Conservation (phyloP, 2,888 invertebrate species). For the Homarus gammarus region DNA sequence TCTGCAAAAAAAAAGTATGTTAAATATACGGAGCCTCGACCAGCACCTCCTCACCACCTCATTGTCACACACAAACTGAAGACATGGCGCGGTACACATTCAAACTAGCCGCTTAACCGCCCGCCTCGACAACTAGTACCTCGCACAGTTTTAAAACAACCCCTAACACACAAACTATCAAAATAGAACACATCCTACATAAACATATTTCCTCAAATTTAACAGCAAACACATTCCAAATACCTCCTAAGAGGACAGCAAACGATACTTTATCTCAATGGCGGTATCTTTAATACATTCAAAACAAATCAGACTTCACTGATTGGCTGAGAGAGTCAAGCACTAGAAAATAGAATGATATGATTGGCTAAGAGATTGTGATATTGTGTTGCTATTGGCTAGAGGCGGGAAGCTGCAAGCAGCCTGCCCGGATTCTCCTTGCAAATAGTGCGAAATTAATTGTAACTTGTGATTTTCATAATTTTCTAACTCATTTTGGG, state of each 20-base stretch:
- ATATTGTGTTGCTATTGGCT: neutral
- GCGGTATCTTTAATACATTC: neutral
- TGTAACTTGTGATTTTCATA: too few relatives aligned
- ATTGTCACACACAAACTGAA: neutral
- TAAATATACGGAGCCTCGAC: neutral
- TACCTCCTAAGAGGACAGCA: too few relatives aligned
- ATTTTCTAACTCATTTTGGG: too few relatives aligned
- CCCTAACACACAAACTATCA: too few relatives aligned
- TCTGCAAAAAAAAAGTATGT: neutral
- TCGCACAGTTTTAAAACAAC: neutral
- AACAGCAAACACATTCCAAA: too few relatives aligned
- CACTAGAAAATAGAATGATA: too few relatives aligned
- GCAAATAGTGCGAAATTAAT: too few relatives aligned
- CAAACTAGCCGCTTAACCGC: neutral
- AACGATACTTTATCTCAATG: neutral
- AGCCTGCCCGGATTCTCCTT: too few relatives aligned
- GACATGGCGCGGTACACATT: neutral
- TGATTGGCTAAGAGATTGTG: too few relatives aligned
- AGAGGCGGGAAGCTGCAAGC: neutral
- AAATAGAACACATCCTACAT: too few relatives aligned
- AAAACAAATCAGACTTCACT: neutral
- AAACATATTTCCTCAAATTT: too few relatives aligned
- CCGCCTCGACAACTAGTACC: neutral
- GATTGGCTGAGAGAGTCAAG: neutral
- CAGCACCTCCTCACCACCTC: neutral